phyloP scores from a whole-genome alignment of 2,797 vertebrate species.

The Serranus cabrilla region DNA sequence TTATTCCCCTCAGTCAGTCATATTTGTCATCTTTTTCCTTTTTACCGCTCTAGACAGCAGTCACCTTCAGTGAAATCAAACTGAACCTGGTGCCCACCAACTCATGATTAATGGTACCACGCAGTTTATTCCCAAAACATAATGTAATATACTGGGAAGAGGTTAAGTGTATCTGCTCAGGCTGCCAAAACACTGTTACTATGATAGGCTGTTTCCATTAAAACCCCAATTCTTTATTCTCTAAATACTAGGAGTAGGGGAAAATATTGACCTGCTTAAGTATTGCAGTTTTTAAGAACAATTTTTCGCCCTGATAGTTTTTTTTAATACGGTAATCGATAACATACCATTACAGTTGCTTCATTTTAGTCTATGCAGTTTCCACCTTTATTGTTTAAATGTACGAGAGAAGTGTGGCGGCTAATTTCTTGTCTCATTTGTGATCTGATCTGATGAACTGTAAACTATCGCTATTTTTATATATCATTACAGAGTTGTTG shows the following conservation, averaged over 20 bases:
- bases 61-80: constrained; percentile 21
- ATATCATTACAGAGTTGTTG: no score
- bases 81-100: not conserved
- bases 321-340: no score
- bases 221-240: not conserved
- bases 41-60: constrained; percentile 12
- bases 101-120: constrained; percentile 28
- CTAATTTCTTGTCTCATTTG: no score
- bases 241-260: not conserved
- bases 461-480: no score
- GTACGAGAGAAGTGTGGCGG: no score
- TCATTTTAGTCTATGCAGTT: no score
- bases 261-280: no score
- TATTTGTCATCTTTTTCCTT: constrained; percentile 23
- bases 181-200: constrained; percentile 24
- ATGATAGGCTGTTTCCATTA: not conserved
- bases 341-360: no score
- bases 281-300: no score
- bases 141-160: constrained; percentile 24
- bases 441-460: no score
- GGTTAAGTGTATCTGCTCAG: constrained; percentile 29
- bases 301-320: no score
- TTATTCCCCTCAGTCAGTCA: constrained; percentile 22
- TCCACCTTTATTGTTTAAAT: no score
- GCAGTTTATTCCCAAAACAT: not conserved